These are phyloP conservation scores for Zhengitettix transpicula DNA, from an alignment of 2,888 invertebrate genomes.

Conservation along the genomic window DNA sequence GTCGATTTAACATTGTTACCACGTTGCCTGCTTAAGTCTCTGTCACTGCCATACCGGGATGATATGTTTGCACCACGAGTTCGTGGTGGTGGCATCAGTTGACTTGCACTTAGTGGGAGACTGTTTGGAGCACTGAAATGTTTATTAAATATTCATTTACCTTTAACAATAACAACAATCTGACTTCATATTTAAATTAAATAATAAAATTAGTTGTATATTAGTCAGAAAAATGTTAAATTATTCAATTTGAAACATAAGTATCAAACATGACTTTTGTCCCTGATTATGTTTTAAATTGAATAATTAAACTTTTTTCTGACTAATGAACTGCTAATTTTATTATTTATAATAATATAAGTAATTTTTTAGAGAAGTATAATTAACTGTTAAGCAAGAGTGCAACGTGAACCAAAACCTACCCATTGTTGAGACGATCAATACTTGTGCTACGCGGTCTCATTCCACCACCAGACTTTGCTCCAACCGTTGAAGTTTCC, in stretches of 20 bases:
- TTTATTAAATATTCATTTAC: background rate
- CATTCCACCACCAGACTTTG: constrained; percentile 34
- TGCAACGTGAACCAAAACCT: background rate
- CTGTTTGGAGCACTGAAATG: constrained; percentile 6
- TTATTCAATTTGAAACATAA: no score
- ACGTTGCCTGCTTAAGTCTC: constrained; percentile 30
- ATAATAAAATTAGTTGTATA: no score
- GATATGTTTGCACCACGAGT: constrained; percentile 2
- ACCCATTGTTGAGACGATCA: constrained; percentile 28
- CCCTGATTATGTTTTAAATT: no score
- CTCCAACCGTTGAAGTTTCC: constrained; percentile 33
- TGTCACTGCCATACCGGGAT: constrained; percentile 35
- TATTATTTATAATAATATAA: no score
- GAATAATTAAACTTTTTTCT: no score
- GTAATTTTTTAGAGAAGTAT: no score
- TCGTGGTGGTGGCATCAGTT: constrained; percentile 5
- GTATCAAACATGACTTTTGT: no score
- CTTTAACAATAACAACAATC: no score
- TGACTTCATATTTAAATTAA: no score
- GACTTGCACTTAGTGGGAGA: constrained; percentile 3
- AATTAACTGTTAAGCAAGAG: no score
- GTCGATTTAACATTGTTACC: constrained; percentile 14
- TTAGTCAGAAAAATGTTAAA: no score
- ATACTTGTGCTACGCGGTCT: constrained; percentile 47
- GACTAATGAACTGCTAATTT: no score